A percentile compares a stretch with the other conserved stretches of the same genome.
Evolutionary conservation across 2,888 invertebrate genomes (phyloP).

Genomic region (Lochmaea capreae): DNA sequence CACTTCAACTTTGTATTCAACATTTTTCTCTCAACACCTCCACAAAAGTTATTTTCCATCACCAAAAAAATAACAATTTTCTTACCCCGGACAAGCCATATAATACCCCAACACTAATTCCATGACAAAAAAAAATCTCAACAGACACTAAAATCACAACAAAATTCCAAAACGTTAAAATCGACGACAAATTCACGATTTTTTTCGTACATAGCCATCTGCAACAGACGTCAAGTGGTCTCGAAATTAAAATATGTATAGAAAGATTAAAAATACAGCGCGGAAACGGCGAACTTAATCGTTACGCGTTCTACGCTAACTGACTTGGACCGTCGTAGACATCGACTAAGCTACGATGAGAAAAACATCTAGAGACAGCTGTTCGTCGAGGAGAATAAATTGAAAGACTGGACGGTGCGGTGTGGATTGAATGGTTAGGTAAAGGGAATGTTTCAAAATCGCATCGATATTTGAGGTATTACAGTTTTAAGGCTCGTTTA

Average conservation of each 20-base stretch:
- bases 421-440: background rate
- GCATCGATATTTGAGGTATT: background rate
- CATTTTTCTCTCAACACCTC: no score
- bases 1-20: no score
- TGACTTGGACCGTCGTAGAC: background rate
- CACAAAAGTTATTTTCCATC: background rate
- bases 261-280: background rate
- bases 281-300: slow-evolving; percentile 4
- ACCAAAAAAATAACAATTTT: background rate
- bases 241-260: background rate
- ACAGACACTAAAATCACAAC: slow-evolving; percentile 15
- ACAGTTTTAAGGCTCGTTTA: no score
- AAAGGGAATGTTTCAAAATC: background rate
- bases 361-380: slow-evolving; percentile 28
- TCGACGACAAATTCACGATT: slow-evolving; percentile 11
- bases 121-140: slow-evolving; percentile 29
- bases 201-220: background rate
- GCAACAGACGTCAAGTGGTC: background rate
- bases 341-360: slow-evolving; percentile 1
- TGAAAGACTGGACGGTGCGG: background rate
- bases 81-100: slow-evolving; percentile 44
- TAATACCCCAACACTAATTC: slow-evolving; percentile 45
- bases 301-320: slow-evolving; percentile 20
- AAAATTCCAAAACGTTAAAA: slow-evolving; percentile 13
- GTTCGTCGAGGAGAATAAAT: slow-evolving; percentile 9